Evolutionary conservation across 2,797 vertebrate genomes (phyloP).

Genomic region (Hirundo rustica): DNA sequence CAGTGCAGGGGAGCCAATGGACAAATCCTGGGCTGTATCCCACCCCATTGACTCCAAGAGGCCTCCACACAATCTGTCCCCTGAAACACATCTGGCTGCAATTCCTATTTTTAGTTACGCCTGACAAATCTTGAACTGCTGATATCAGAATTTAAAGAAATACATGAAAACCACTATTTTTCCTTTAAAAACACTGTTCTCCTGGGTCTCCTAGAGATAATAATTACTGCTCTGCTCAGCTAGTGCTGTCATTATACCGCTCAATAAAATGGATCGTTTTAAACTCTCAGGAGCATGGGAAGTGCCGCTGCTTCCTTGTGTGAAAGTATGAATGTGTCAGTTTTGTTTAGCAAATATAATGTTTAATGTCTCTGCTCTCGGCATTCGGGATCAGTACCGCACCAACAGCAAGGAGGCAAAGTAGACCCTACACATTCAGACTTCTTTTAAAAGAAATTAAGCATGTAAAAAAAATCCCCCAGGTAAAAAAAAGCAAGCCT

Average conservation of each 20-base stretch:
- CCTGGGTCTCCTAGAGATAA: constrained; percentile 75
- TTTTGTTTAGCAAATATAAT: constrained; percentile 78
- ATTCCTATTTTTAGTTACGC: constrained; percentile 54
- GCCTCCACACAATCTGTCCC: constrained; percentile 5
- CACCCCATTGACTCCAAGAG: neutral
- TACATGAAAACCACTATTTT: constrained; percentile 75
- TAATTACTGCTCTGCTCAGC: constrained; percentile 76
- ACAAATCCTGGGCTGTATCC: neutral
- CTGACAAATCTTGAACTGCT: constrained; percentile 66
- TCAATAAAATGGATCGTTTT: constrained; percentile 80
- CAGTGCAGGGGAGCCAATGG: neutral
- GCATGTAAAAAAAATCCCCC: neutral
- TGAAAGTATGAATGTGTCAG: constrained; percentile 72
- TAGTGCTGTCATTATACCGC: constrained; percentile 68
- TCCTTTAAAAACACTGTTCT: constrained; percentile 73
- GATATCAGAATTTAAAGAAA: constrained; percentile 58
- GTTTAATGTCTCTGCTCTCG: constrained; percentile 68
- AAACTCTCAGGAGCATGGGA: constrained; percentile 68
- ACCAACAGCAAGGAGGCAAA: constrained; percentile 42
- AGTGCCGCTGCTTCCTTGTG: constrained; percentile 61
- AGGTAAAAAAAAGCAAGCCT: neutral
- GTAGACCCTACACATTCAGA: neutral
- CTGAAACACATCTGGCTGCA: constrained; percentile 3
- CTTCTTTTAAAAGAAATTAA: constrained; percentile 24
- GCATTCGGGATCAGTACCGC: constrained; percentile 32